These are phyloP conservation scores for Clupea harengus DNA, from an alignment of 2,113 vertebrate species.

Conservation along the genomic window DNA sequence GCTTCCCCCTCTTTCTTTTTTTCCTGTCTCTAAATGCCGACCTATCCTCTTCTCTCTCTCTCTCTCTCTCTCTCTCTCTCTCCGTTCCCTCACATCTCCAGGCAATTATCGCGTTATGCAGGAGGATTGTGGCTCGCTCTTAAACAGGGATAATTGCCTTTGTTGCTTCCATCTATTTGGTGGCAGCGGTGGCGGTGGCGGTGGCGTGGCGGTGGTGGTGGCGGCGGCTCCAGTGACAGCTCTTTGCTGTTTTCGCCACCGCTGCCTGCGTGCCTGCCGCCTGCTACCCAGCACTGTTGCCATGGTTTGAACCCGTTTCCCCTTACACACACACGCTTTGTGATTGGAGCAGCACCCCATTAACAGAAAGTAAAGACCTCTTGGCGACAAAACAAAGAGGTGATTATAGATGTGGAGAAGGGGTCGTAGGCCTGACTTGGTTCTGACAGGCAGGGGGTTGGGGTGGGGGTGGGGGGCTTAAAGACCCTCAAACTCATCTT, in stretches of 20 bases:
- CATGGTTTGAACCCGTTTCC: conserved; percentile 42
- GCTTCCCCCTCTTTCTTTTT: conserved; percentile 49
- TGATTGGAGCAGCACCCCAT: conserved; percentile 56
- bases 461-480: not conserved
- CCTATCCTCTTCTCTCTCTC: conserved; percentile 49
- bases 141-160: conserved; percentile 64
- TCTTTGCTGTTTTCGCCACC: conserved; percentile 25
- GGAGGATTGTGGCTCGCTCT: conserved; percentile 56
- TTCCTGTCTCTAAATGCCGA: conserved; percentile 64
- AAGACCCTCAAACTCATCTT: not conserved
- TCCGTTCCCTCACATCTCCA: conserved; percentile 55
- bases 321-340: conserved; percentile 7
- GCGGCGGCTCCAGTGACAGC: conserved; percentile 42
- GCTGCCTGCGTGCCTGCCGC: not conserved
- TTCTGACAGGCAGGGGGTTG: not conserved
- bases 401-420: conserved; percentile 18
- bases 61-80: conserved; percentile 57
- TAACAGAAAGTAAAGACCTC: conserved; percentile 44
- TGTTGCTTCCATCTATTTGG: conserved; percentile 51
- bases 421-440: not conserved
- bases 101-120: conserved; percentile 68
- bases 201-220: not conserved
- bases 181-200: not conserved
- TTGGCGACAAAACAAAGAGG: conserved; percentile 21
- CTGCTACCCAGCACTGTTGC: conserved; percentile 53